Evolutionary conservation across 1,140 invertebrate genomes (phyloP), one percentile per base, ranked within the genome.

Genomic region (Reticulitermes speratus): DNA sequence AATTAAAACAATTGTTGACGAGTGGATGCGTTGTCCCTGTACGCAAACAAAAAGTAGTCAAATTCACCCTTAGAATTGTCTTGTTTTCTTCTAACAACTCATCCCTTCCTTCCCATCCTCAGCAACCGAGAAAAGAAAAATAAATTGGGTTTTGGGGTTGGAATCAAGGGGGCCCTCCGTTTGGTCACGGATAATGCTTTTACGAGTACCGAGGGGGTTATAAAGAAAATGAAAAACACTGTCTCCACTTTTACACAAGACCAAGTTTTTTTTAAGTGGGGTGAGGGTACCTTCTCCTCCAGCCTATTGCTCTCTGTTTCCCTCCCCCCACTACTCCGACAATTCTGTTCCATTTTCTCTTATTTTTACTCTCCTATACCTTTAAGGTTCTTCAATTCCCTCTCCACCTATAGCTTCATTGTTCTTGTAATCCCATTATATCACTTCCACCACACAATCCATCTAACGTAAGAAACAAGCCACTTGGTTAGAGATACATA

Each of bases 171-270:
- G 75, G 48, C 45, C 52, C 52, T 45, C 52, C 65, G 82, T 30
- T 55, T 82, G 94, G 94, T 95, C 94, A 95, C 93, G 94, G 94
- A 94, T 95, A 95, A 95, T 95, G 95, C 94, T 92, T 95, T 95
- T 95, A 95, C 94, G 94, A 95, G 93, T 93, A 93, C 93, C 95
- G 92, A 90, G 95, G 95, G 94, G 95, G 93, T 95, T 94, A 95
- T 95, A 95, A 95, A 95, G 94, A 95, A 95, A 95, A 95, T 95
- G 95, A 95, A 95, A 95, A 95, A 95, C 94, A 95, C 92, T 86
- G 86, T 87, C 88, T 89, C 89, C 90, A 90, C 91, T 89, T 86
- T 86, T 86, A 86, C 85, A 86, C 85, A 82, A 86, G 85, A 55
- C 59, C 59, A 55, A 32, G 48, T 84, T 84, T 55, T 84, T 84